Evolutionary conservation across 2,113 vertebrate species (phyloP).

Genomic region (Leptocoma aspasia): DNA sequence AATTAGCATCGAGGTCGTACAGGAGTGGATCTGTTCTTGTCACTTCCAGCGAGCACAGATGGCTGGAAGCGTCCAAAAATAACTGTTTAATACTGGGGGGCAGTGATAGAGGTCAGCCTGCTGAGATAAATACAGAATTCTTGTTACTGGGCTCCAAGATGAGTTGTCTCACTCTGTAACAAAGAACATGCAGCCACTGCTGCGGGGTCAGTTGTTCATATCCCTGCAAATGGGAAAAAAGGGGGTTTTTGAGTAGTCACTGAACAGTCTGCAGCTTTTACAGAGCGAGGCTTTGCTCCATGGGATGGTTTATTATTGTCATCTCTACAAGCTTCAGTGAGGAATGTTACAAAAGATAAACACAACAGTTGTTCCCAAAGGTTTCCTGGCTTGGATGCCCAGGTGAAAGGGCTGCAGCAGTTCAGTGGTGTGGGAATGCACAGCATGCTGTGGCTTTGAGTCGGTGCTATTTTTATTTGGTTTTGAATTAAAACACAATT

Average conservation of each 20-base stretch:
- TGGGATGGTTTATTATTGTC: accelerated
- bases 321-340: background rate
- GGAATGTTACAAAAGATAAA: background rate
- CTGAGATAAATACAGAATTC: background rate
- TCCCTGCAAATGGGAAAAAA: background rate
- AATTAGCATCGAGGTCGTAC: background rate
- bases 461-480: background rate
- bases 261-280: background rate
- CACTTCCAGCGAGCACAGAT: background rate
- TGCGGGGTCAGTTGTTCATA: accelerated
- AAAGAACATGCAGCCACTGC: accelerated
- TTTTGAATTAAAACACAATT: background rate
- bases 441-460: background rate
- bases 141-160: background rate
- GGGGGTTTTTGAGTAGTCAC: background rate
- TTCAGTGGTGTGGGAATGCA: background rate
- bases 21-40: background rate
- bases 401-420: background rate
- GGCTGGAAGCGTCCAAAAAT: background rate
- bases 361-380: background rate
- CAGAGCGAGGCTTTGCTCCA: background rate
- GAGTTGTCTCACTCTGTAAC: background rate
- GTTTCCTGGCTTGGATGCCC: background rate
- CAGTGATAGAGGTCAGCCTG: background rate
- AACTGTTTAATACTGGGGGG: background rate